Conservation (phyloP, 2,113 vertebrate genomes). For the Pelecanoides urinatrix region DNA sequence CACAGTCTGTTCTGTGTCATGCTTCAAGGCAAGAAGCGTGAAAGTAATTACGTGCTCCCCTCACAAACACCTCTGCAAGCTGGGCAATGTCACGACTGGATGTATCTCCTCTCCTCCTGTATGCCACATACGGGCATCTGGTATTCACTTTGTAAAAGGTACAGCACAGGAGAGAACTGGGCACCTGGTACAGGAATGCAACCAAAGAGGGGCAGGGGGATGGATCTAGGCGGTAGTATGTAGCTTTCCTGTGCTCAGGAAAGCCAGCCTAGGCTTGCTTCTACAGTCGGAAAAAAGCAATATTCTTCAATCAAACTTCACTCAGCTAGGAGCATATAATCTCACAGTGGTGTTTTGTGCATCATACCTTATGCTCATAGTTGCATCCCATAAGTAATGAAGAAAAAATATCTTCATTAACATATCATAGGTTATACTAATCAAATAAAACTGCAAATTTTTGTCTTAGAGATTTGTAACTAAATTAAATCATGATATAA, state of each 20-base stretch:
- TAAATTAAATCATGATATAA: not conserved
- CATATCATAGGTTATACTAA: not conserved
- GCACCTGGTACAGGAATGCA: not conserved
- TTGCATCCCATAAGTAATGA: not conserved
- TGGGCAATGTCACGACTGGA: not conserved
- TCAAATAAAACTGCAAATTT: not conserved
- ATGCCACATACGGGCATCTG: fast-evolving
- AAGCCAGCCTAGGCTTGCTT: not conserved
- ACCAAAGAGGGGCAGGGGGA: fast-evolving
- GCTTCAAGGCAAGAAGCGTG: not conserved
- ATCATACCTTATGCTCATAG: not conserved
- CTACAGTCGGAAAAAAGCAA: not conserved
- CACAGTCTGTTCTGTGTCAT: not conserved
- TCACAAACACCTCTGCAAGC: not conserved
- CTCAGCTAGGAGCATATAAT: not conserved
- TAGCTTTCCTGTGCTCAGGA: not conserved
- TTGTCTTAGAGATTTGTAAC: not conserved
- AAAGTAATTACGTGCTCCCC: fast-evolving
- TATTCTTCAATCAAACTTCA: not conserved
- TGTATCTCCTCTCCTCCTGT: not conserved
- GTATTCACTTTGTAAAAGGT: not conserved
- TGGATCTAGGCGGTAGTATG: not conserved
- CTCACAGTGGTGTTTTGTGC: not conserved
- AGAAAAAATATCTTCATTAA: not conserved
- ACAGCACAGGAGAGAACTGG: not conserved